phyloP scores from a whole-genome alignment of 2,888 invertebrate genomes.

The Drosophila longiperda region DNA sequence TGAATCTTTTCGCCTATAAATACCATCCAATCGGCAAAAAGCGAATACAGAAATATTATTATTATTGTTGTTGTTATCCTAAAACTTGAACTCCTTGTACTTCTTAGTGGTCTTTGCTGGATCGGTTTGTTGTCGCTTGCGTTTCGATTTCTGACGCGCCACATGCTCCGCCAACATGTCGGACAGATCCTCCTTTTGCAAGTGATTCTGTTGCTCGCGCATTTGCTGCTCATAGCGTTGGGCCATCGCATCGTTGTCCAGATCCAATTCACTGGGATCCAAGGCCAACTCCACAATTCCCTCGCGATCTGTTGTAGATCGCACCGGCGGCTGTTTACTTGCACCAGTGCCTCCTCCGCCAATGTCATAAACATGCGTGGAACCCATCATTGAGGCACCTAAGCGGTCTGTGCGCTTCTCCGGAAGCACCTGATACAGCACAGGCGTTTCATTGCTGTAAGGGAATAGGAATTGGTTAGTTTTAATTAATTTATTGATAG shows the following conservation, averaged over 20 bases:
- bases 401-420: conserved; percentile 96
- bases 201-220: conserved; percentile 94
- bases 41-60: conserved; percentile 4
- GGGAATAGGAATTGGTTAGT: conserved; percentile 9
- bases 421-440: conserved; percentile 97
- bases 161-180: conserved; percentile 99
- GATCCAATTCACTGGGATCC: conserved; percentile 98
- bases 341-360: conserved; percentile 88
- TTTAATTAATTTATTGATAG: neutral
- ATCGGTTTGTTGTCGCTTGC: conserved; percentile 95
- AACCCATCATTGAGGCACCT: conserved; percentile 98
- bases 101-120: conserved; percentile 96
- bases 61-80: conserved; percentile 61
- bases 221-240: conserved; percentile 98
- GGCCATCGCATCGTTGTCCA: conserved; percentile 98
- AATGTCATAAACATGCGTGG: conserved; percentile 99
- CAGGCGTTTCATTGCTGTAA: conserved; percentile 94
- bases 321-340: conserved; percentile 85
- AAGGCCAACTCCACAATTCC: conserved; percentile 96
- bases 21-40: conserved; percentile 17
- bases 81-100: conserved; percentile 99
- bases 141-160: conserved; percentile 97
- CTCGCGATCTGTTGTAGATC: conserved; percentile 85
- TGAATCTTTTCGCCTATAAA: conserved; percentile 11
- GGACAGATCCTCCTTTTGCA: conserved; percentile 97